phyloP scores from a whole-genome alignment of 2,888 invertebrate genomes.

The Toxonevra muliebris region DNA sequence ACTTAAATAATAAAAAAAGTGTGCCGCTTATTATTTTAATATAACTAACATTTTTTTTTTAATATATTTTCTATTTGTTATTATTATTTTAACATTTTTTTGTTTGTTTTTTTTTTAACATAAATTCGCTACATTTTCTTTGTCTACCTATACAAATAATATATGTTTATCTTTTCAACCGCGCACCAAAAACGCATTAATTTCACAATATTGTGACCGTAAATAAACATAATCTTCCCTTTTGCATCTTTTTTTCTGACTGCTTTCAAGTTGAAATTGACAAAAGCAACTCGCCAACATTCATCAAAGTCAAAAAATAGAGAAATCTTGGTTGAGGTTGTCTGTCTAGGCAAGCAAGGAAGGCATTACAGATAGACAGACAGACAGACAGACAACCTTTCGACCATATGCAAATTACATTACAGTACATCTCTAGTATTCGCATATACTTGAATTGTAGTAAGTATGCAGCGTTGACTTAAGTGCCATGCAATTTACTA shows the following conservation, averaged over 20 bases:
- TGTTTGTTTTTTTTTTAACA: too few relatives aligned
- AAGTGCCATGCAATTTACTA: constrained; percentile 55
- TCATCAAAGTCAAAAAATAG: constrained; percentile 64
- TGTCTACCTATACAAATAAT: too few relatives aligned
- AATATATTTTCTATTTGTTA: too few relatives aligned
- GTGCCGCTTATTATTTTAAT: too few relatives aligned
- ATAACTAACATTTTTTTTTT: too few relatives aligned
- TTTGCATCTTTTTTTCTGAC: constrained; percentile 13
- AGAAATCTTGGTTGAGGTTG: constrained; percentile 47
- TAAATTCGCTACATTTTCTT: too few relatives aligned
- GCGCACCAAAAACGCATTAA: constrained; percentile 41
- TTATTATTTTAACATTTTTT: too few relatives aligned
- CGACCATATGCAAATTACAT: constrained; percentile 29
- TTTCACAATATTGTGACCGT: constrained; percentile 43
- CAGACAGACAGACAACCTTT: constrained; percentile 5
- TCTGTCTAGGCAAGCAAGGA: constrained; percentile 22
- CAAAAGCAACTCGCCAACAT: constrained; percentile 52
- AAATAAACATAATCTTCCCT: constrained; percentile 43
- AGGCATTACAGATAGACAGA: background rate
- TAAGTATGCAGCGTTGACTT: constrained; percentile 25
- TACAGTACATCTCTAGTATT: constrained; percentile 4
- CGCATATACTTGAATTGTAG: background rate
- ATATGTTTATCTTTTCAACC: too few relatives aligned
- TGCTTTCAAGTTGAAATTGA: constrained; percentile 22
- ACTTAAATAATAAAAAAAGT: too few relatives aligned